Base-by-base conservation (phyloP, 2,797 vertebrate species). In the Epinephelus awoara region DNA sequence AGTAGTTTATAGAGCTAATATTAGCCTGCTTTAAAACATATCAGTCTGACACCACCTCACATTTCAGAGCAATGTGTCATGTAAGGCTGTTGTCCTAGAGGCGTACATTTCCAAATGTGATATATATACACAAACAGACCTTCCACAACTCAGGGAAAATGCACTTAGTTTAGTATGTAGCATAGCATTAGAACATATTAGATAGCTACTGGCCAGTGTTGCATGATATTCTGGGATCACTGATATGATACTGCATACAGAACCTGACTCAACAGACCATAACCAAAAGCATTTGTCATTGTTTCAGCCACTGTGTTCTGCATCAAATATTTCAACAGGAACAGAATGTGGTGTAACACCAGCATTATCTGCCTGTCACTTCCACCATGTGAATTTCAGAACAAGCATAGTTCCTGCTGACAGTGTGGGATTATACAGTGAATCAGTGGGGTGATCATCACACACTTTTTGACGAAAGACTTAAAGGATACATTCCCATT, bases 1-100 rank as follows among this genome's bases (percentile, higher is more conserved):
- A 85, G 72, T 80, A 67, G 71, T 54, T 88, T 72, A 40, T 9
- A 79, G n/a, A 13, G 62, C 42, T 86, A 72, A 87, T 51, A 54
- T 76, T 67, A 47, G 62, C 7, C 44, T 15, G 66, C 67, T 77
- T 86, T 77, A 80, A 40, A 38, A 71, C 44, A 75, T 62, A 58
- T 63, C 21, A 51, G 58, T 64, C n/a, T 49, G 72, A 71, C 68
- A 56, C 56, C 21, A 12, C 21, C 21, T 67, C 12, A 27, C 52
- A 34, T 74, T 52, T 72, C 67, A 65, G 62, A 75, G 14, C 23
- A 0, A 2, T 15, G n/a, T 40, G 59, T 78, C 77, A 68, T 38
- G 27, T n/a, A 21, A 23, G 29, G 9, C n/a, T 71, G n/a, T 40
- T 5, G 23, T 63, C 67, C 34, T 44, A 15, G 8, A 81, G 64